These are phyloP conservation scores for Uria lomvia DNA, from an alignment of 2,113 vertebrate species.

Conservation along the genomic window DNA sequence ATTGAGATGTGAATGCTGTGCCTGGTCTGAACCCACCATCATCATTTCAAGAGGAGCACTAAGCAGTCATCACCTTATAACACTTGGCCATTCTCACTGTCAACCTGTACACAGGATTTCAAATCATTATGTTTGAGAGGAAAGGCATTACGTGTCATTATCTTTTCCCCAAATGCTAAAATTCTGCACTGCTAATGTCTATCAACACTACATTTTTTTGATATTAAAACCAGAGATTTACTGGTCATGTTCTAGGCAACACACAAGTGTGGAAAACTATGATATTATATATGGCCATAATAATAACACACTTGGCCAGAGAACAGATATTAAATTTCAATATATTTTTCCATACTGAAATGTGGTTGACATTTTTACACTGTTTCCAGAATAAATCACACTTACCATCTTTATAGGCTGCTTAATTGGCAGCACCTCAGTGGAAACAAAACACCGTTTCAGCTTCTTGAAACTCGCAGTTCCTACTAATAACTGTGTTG, in stretches of 20 bases:
- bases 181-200: not conserved
- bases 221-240: not conserved
- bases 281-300: not conserved
- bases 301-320: not conserved
- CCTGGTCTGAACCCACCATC: not conserved
- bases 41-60: not conserved
- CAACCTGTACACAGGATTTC: not conserved
- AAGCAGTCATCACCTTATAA: not conserved
- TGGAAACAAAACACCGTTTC: not conserved
- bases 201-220: not conserved
- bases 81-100: not conserved
- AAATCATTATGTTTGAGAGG: not conserved
- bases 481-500: not conserved
- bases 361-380: not conserved
- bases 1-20: not conserved
- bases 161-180: not conserved
- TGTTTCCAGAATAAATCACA: not conserved
- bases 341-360: not conserved
- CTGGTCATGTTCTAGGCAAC: not conserved
- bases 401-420: not conserved
- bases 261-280: not conserved
- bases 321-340: not conserved
- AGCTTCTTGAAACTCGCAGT: not conserved
- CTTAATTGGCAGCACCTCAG: not conserved
- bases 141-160: not conserved